These are phyloP conservation scores for Conopomorpha cramerella DNA, from an alignment of 1,140 invertebrate genomes.

Conservation along the genomic window DNA sequence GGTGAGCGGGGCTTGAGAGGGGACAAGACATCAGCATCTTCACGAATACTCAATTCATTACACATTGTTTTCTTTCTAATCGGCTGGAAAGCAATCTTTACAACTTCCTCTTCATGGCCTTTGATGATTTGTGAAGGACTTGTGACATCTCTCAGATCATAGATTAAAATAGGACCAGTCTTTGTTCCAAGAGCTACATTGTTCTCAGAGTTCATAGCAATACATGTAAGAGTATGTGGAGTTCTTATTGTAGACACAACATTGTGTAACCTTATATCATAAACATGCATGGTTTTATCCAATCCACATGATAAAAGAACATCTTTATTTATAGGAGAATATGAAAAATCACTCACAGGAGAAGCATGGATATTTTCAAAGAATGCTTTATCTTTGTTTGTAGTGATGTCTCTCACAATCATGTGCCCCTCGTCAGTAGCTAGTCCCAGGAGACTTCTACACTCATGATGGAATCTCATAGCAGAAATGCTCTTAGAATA, in stretches of 20 bases:
- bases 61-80: slow-evolving; percentile 27
- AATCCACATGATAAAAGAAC: slow-evolving; percentile 47
- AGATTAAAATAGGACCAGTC: slow-evolving; percentile 38
- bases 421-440: slow-evolving; percentile 55
- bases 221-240: slow-evolving; percentile 35
- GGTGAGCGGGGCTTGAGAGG: slow-evolving; percentile 24
- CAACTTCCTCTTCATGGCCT: slow-evolving; percentile 39
- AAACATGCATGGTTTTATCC: slow-evolving; percentile 51
- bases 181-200: slow-evolving; percentile 47
- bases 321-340: slow-evolving; percentile 50
- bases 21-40: slow-evolving; percentile 26
- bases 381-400: slow-evolving; percentile 47
- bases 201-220: slow-evolving; percentile 42
- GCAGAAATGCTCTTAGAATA: slow-evolving; percentile 46
- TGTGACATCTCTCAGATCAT: slow-evolving; percentile 46
- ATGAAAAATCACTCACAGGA: slow-evolving; percentile 49
- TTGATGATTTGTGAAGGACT: slow-evolving; percentile 34
- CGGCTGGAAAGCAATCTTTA: slow-evolving; percentile 43
- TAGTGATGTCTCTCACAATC: slow-evolving; percentile 43
- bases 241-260: slow-evolving; percentile 45
- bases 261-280: slow-evolving; percentile 47
- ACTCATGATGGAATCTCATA: slow-evolving; percentile 53
- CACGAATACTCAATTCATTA: slow-evolving; percentile 38
- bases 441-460: slow-evolving; percentile 38
- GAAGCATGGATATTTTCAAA: slow-evolving; percentile 52